phyloP scores from a whole-genome alignment of 2,797 vertebrate genomes.

The Bradypus variegatus region DNA sequence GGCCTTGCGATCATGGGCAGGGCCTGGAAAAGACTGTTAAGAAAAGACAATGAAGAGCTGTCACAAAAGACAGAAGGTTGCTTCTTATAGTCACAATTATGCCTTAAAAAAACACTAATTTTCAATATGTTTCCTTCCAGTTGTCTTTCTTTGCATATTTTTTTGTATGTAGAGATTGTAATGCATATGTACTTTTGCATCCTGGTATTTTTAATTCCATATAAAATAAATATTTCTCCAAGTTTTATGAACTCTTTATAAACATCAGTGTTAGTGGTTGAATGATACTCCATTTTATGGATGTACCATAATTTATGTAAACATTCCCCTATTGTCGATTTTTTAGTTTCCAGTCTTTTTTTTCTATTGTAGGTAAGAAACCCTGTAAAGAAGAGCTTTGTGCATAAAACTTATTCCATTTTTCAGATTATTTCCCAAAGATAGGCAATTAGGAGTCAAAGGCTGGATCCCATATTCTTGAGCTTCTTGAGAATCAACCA shows the following conservation, averaged over 20 bases:
- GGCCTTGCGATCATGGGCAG: not conserved
- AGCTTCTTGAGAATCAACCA: not conserved
- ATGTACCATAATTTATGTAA: slow-evolving; percentile 12
- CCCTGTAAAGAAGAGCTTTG: slow-evolving; percentile 15
- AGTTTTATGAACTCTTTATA: not conserved
- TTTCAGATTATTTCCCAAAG: not conserved
- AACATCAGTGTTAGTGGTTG: not conserved
- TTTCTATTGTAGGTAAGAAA: not conserved
- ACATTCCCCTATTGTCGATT: not conserved
- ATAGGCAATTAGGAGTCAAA: not conserved
- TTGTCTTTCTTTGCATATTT: slow-evolving; percentile 1
- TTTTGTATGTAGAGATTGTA: not conserved
- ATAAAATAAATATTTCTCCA: not conserved
- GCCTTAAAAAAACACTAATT: slow-evolving; percentile 1
- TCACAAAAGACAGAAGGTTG: slow-evolving; percentile 29
- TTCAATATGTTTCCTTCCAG: not conserved
- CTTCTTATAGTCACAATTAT: slow-evolving; percentile 9
- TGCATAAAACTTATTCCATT: not conserved
- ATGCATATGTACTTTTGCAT: not conserved
- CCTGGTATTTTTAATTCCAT: not conserved
- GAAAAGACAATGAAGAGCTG: slow-evolving; percentile 1
- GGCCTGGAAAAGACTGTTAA: slow-evolving; percentile 10
- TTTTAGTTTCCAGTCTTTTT: not conserved
- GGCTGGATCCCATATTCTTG: not conserved
- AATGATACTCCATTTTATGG: slow-evolving; percentile 35